Percentiles rank a stretch among this genome's conserved stretches.
phyloP scores from a whole-genome alignment of 2,797 vertebrate species.

The Chelon auratus region DNA sequence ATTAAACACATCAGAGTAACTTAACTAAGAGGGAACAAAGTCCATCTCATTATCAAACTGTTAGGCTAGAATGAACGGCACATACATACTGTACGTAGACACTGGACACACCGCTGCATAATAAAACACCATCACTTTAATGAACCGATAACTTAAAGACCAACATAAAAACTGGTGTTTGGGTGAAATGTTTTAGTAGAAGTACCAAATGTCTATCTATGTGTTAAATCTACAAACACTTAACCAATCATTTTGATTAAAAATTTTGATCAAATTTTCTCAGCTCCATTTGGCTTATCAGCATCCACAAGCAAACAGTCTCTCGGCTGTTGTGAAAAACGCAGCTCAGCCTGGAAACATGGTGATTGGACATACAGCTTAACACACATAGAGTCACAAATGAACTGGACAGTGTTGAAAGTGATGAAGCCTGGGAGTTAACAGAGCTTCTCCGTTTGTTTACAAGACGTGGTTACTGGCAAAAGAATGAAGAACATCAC shows the following conservation, averaged over 20 bases:
- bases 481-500: conserved; percentile 31
- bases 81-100: conserved; percentile 1
- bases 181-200: background rate
- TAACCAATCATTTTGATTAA: background rate
- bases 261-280: too few relatives aligned
- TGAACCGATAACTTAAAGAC: background rate
- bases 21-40: conserved; percentile 71
- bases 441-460: conserved; percentile 24
- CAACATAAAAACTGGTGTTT: background rate
- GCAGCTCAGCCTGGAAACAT: conserved; percentile 6
- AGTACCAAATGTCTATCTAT: too few relatives aligned
- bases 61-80: conserved; percentile 60
- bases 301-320: background rate
- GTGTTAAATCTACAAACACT: too few relatives aligned
- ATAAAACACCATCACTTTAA: background rate
- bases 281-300: background rate
- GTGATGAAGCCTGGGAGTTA: conserved; percentile 1
- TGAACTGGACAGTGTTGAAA: conserved; percentile 21
- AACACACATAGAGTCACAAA: conserved; percentile 20
- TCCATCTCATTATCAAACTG: conserved; percentile 76
- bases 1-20: conserved; percentile 70
- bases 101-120: background rate
- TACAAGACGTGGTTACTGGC: conserved; percentile 19
- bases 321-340: conserved; percentile 26
- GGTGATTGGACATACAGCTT: background rate